phyloP scores from a whole-genome alignment of 2,888 invertebrate genomes.

The Leucoma salicis region DNA sequence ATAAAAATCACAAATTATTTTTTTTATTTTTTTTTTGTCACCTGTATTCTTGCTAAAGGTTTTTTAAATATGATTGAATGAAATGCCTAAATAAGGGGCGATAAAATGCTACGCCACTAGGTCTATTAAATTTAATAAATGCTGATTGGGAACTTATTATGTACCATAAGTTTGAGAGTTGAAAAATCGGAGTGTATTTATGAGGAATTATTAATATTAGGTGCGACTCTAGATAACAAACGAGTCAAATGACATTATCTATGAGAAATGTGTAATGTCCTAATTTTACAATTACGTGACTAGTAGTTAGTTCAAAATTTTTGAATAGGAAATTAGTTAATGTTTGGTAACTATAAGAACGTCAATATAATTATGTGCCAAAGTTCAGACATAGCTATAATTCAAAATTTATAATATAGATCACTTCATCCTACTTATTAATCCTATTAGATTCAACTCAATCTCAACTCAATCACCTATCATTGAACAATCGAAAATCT shows the following conservation, averaged over 20 bases:
- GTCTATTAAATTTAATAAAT: conserved; percentile 10
- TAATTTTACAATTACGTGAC: conserved; percentile 15
- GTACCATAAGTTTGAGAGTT: background rate
- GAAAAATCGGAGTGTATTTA: background rate
- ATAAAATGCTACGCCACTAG: too few relatives aligned
- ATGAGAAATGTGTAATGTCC: background rate
- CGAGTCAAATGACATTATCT: background rate
- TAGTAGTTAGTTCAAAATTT: conserved; percentile 35
- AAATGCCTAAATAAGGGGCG: too few relatives aligned
- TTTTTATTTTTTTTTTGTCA: too few relatives aligned
- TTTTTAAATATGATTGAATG: conserved; percentile 5
- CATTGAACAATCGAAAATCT: conserved; percentile 26
- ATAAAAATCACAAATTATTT: too few relatives aligned
- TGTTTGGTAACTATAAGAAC: conserved; percentile 23
- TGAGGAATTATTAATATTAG: background rate
- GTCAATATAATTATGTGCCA: conserved; percentile 60
- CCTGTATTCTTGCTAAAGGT: too few relatives aligned
- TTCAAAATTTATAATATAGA: conserved; percentile 43
- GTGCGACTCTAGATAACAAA: background rate
- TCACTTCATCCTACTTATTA: conserved; percentile 26
- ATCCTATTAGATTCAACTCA: conserved; percentile 20
- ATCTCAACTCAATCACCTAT: conserved; percentile 27
- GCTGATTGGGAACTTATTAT: conserved; percentile 3
- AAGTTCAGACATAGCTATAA: conserved; percentile 38
- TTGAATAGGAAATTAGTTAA: conserved; percentile 32